A percentile compares a stretch with the other conserved stretches of the same genome.
phyloP scores from a whole-genome alignment of 92 coral and sea anemone species.

The Hydrozoanthus gracilis region DNA sequence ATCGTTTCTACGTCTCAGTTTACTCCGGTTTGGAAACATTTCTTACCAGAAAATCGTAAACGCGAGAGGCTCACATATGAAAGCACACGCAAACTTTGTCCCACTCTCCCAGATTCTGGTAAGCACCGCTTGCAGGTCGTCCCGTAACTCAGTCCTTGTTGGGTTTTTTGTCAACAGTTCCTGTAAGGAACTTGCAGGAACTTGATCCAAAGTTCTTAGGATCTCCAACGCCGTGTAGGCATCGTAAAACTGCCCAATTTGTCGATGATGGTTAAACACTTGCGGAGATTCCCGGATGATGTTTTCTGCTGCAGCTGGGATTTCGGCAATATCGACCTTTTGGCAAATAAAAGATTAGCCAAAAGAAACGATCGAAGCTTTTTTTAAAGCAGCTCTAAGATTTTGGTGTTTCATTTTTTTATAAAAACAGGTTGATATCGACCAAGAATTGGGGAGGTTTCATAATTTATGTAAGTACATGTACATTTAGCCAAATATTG shows the following conservation, averaged over 20 bases:
- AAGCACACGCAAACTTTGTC: slow-evolving; percentile 21
- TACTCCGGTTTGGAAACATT: background rate
- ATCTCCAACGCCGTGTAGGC: slow-evolving; percentile 1
- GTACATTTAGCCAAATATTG: too few species aligned
- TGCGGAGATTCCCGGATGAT: slow-evolving; percentile 2
- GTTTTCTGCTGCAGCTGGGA: background rate
- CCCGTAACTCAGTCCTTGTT: background rate
- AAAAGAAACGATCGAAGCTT: background rate
- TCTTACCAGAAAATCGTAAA: slow-evolving; percentile 29
- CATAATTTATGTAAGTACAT: too few species aligned
- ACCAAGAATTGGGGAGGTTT: too few species aligned
- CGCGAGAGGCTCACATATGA: slow-evolving; percentile 11
- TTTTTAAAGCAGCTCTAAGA: too few species aligned
- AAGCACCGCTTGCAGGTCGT: background rate
- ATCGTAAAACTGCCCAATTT: background rate
- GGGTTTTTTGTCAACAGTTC: slow-evolving; percentile 14
- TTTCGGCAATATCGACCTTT: background rate
- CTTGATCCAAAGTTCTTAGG: background rate
- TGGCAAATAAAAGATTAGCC: background rate
- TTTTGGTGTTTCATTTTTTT: too few species aligned
- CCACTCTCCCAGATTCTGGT: slow-evolving; percentile 18
- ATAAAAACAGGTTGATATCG: too few species aligned
- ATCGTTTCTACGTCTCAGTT: background rate
- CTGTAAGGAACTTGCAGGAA: background rate
- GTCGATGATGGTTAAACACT: background rate